Conservation (phyloP, 2,797 vertebrate species). For the Serranus cabrilla region DNA sequence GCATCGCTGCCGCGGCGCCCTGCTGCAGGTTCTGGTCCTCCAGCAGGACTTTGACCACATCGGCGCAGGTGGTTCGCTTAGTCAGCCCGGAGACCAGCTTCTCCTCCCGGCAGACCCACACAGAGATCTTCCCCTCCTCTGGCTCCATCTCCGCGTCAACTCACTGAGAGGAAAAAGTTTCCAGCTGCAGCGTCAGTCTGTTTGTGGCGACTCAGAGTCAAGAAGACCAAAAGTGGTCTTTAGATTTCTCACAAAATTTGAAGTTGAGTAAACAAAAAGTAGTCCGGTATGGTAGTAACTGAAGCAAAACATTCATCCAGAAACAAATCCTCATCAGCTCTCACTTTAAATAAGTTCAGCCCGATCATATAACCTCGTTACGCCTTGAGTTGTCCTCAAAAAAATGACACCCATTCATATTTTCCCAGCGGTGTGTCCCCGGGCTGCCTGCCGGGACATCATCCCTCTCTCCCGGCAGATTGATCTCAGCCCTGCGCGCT, state of each 20-base stretch:
- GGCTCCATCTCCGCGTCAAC: slow-evolving; percentile 85
- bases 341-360: neutral
- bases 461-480: slow-evolving; percentile 30
- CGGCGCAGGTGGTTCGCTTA: slow-evolving; percentile 93
- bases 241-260: neutral
- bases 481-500: slow-evolving; percentile 19
- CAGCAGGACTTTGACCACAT: slow-evolving; percentile 92
- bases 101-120: slow-evolving; percentile 98
- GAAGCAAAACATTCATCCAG: slow-evolving; percentile 1
- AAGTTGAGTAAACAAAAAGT: neutral
- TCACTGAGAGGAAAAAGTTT: slow-evolving; percentile 25
- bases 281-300: neutral
- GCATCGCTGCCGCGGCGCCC: slow-evolving; percentile 82
- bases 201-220: neutral
- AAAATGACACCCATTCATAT: neutral
- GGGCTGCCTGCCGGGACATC: slow-evolving; percentile 39
- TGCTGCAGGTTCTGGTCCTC: slow-evolving; percentile 90
- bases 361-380: neutral
- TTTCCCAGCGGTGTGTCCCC: slow-evolving; percentile 3
- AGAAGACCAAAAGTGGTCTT: neutral
- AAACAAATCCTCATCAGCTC: neutral
- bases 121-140: slow-evolving; percentile 91
- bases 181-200: neutral
- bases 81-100: slow-evolving; percentile 95
- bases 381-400: neutral